phyloP scores from a whole-genome alignment of 2,113 vertebrate genomes.

The Tauraco erythrolophus region DNA sequence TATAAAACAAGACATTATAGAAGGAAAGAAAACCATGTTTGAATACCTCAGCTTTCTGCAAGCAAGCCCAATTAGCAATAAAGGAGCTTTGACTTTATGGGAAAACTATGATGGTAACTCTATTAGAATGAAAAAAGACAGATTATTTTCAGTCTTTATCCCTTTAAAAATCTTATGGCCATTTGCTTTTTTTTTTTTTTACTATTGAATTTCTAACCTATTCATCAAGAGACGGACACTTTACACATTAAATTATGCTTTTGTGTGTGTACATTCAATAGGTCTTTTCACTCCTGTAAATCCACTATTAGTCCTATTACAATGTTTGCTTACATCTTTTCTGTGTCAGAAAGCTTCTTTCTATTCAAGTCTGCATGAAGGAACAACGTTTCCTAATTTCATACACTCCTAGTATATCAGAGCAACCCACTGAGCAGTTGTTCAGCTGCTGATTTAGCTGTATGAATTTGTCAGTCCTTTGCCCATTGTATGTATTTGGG shows the following conservation, averaged over 20 bases:
- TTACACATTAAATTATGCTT: conserved; percentile 37
- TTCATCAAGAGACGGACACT: conserved; percentile 35
- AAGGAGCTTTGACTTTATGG: conserved; percentile 31
- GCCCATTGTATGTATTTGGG: not conserved
- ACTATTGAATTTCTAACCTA: conserved; percentile 30
- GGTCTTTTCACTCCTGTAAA: conserved; percentile 36
- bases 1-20: not conserved
- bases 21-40: not conserved
- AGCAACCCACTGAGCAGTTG: conserved; percentile 25
- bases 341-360: conserved; percentile 37
- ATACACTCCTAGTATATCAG: not conserved
- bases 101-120: not conserved
- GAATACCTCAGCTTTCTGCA: not conserved
- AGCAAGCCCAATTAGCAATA: conserved; percentile 15
- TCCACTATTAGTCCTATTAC: conserved; percentile 30
- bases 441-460: conserved; percentile 22
- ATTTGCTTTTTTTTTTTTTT: conserved; percentile 21
- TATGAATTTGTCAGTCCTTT: not conserved
- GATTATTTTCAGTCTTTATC: conserved; percentile 29
- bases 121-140: conserved; percentile 16
- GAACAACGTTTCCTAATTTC: conserved; percentile 48
- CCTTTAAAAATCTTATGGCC: conserved; percentile 32
- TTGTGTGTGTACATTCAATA: conserved; percentile 20
- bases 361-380: conserved; percentile 18
- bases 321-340: conserved; percentile 19